These are phyloP conservation scores for Drosophila helvetica DNA, from an alignment of 2,888 invertebrate species.

Conservation along the genomic window DNA sequence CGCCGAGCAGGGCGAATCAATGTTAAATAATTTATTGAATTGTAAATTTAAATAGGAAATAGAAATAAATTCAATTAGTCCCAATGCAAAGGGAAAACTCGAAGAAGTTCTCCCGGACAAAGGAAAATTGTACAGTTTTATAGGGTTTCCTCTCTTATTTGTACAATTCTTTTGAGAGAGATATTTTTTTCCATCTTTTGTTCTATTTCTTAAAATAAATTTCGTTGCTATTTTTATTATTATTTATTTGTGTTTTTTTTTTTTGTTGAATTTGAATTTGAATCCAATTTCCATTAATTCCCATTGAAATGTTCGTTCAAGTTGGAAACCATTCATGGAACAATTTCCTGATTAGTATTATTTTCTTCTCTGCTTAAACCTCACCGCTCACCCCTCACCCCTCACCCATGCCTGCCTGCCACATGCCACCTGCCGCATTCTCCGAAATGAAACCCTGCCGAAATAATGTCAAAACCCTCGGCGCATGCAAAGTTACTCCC, in stretches of 20 bases:
- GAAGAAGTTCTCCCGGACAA: not conserved
- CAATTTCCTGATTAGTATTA: not conserved
- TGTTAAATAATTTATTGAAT: not conserved
- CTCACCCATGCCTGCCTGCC: not conserved
- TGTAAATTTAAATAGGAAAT: not conserved
- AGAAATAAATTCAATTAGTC: not conserved
- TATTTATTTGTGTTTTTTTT: not conserved
- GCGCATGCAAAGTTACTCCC: conserved; percentile 35
- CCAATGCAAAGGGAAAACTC: not conserved
- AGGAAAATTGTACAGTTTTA: not conserved
- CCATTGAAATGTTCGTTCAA: not conserved
- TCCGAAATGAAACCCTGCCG: not conserved
- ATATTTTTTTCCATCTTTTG: not conserved
- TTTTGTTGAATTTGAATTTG: not conserved
- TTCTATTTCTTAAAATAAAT: not conserved
- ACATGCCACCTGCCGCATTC: not conserved
- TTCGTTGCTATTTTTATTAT: too few species aligned
- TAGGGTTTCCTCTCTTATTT: not conserved
- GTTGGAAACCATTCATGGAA: not conserved
- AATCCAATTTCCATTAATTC: not conserved
- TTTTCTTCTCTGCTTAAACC: not conserved
- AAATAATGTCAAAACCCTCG: conserved; percentile 44
- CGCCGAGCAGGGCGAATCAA: not conserved
- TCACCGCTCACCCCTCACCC: too few species aligned
- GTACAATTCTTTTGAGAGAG: not conserved